phyloP scores from a whole-genome alignment of 2,888 invertebrate species.

The Dicycla oo region DNA sequence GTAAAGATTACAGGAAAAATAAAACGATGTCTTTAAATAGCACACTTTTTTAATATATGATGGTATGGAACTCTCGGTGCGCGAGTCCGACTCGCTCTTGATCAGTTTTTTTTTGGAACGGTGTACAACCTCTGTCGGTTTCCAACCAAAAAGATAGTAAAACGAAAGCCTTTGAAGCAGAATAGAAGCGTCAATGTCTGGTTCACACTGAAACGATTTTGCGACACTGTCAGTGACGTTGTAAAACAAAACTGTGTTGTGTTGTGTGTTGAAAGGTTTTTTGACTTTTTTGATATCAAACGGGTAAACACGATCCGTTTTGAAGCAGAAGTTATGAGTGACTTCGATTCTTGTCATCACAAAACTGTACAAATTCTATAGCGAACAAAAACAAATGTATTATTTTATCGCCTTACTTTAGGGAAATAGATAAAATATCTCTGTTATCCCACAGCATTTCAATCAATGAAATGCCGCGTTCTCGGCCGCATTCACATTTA shows the following conservation, averaged over 20 bases:
- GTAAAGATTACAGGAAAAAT: too few species aligned
- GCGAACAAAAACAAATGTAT: not conserved
- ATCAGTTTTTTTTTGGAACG: not conserved
- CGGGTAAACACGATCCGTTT: not conserved
- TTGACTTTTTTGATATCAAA: constrained; percentile 8
- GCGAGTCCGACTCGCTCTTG: too few species aligned
- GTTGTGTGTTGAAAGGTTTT: constrained; percentile 19
- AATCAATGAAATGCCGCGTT: constrained; percentile 56
- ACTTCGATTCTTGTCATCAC: not conserved
- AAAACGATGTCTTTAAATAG: too few species aligned
- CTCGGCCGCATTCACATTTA: constrained; percentile 55
- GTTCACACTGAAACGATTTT: constrained; percentile 7
- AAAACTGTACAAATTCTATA: not conserved
- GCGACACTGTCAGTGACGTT: constrained; percentile 12
- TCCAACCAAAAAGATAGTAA: not conserved
- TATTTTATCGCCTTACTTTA: constrained; percentile 9
- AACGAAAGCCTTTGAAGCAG: not conserved
- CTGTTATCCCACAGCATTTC: constrained; percentile 41
- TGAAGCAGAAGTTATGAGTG: not conserved
- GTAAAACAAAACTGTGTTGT: not conserved
- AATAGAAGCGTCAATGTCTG: not conserved
- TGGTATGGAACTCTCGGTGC: too few species aligned
- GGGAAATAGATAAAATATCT: constrained; percentile 45
- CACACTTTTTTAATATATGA: too few species aligned
- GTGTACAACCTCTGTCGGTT: not conserved